These are phyloP conservation scores for Mesorhabditis belari DNA, from an alignment of 2,888 invertebrate genomes.

Conservation along the genomic window DNA sequence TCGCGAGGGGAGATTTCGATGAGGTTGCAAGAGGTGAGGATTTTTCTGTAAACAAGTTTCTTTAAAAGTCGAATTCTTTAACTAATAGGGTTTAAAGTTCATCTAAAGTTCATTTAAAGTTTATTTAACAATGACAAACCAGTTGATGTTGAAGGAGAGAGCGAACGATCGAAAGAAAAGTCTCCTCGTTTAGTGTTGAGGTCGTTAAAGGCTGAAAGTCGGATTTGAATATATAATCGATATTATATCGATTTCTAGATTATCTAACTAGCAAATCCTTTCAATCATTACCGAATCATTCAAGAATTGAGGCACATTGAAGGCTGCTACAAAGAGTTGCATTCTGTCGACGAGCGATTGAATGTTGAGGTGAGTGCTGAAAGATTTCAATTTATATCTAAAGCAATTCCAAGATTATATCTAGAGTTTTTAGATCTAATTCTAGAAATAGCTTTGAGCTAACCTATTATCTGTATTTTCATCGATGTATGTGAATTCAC, in stretches of 20 bases:
- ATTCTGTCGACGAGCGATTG: slow-evolving; percentile 11
- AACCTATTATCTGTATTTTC: not conserved
- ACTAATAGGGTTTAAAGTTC: too few relatives aligned
- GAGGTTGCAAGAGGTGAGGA: slow-evolving; percentile 6
- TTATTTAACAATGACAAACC: too few relatives aligned
- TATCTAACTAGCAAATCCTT: not conserved
- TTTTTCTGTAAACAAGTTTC: not conserved
- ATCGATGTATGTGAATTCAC: not conserved
- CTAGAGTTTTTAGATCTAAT: too few relatives aligned
- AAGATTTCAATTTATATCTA: not conserved
- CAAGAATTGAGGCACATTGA: slow-evolving; percentile 1
- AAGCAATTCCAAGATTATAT: not conserved
- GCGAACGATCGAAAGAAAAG: not conserved
- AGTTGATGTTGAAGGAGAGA: slow-evolving; percentile 5
- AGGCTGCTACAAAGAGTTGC: slow-evolving; percentile 12
- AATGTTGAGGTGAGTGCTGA: slow-evolving; percentile 1
- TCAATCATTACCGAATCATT: not conserved
- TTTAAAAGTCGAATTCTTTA: too few relatives aligned
- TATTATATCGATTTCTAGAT: too few relatives aligned
- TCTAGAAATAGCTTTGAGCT: too few relatives aligned
- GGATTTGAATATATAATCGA: not conserved
- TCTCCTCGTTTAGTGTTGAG: not conserved
- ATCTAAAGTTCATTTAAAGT: too few relatives aligned
- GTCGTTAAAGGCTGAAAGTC: not conserved
- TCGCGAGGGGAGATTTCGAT: slow-evolving; percentile 14